Base-by-base conservation (phyloP, 1,140 invertebrate species). In the Zaprionus nigranus region DNA sequence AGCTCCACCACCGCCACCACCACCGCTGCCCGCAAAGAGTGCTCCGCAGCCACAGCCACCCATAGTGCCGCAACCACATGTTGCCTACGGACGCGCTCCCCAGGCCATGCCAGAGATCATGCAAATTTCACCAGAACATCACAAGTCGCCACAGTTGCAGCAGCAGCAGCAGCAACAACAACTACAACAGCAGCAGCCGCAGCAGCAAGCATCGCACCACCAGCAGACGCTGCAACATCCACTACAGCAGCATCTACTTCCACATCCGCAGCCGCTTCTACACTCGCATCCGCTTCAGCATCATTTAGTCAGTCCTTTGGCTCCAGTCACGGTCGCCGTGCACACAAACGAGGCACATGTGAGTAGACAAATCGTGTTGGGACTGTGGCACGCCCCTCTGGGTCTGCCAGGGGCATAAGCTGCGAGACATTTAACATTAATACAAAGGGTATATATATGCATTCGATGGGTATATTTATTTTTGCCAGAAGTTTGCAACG, bases 261-360 rank as follows among this genome's bases (percentile, higher is more conserved):
- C 49, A 20, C 74, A 77, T 36, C 58, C 82, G 60, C 75, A 75
- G 28, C 65, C 81, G 28, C 83, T 80, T 60, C 77, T 65, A 43
- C 81, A 73, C 26, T 36, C 58, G 70, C 67, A 64, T 36, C 67
- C 66, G 22, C 81, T 64, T 28, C 76, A 82, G 53, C 78, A 81
- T 46, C 88, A 92, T 82, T 75, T 92, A 80, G 79, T 92, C 77
- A 92, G 90, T 46, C 92, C 91, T 38, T 76, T 93, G 77, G 90
- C 92, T 66, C 93, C 93, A 43, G 91, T 93, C 77, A 93, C 90
- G 65, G 92, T 93, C 61, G 90, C 93, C 53, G 92, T 93, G 60
- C 93, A 93, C 80, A 90, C 92, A 63, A 92, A 93, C 90, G 87
- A 93, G 62, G 90, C 91, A 38, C 92, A 93, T 92, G 93, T 93